Evolutionary conservation across 2,888 invertebrate species (phyloP), one percentile per base, ranked within the genome.

Genomic region (Thyatira batis): DNA sequence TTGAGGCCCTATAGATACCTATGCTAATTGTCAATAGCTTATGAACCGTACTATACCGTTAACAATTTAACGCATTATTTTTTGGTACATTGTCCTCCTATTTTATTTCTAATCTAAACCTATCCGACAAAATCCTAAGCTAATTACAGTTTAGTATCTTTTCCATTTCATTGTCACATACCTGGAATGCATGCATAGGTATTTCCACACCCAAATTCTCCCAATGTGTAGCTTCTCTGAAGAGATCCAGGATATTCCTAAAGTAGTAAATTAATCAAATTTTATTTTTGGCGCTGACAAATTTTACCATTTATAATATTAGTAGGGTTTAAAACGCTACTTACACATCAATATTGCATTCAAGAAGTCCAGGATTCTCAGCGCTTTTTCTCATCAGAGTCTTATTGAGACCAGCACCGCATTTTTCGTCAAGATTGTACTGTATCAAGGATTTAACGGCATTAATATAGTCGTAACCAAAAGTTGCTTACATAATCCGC

Each of bases 261-360:
- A 48, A 39, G 6, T 39, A 4, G 2, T 8, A 88, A 84, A 46
- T 59, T 52, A 45, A 50, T 9, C 13, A 23, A 25, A 13, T 30
- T 43, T 21, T 5, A 9, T 20, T 23, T 17, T 17, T 23, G n/a
- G n/a, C n/a, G n/a, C n/a, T n/a, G n/a, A 5, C 27, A 25, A 21
- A n/a, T 33, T 21, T 17, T n/a, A 28, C 39, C 13, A 8, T 48
- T 13, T 17, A 17, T 5, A 25, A 20, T n/a, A n/a, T n/a, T n/a
- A n/a, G n/a, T n/a, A n/a, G n/a, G n/a, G n/a, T n/a, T n/a, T n/a
- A n/a, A n/a, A 48, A 13, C 21, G 45, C 20, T 51, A 75, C 85
- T 81, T 79, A 95, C 95, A 93, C 93, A 80, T 97, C 96, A 65
- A 97, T 95, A 80, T 97, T 97, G 78, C 95, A 95, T 78, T 96